Base-by-base conservation (phyloP, 2,888 invertebrate species). In the Encarsia formosa region DNA sequence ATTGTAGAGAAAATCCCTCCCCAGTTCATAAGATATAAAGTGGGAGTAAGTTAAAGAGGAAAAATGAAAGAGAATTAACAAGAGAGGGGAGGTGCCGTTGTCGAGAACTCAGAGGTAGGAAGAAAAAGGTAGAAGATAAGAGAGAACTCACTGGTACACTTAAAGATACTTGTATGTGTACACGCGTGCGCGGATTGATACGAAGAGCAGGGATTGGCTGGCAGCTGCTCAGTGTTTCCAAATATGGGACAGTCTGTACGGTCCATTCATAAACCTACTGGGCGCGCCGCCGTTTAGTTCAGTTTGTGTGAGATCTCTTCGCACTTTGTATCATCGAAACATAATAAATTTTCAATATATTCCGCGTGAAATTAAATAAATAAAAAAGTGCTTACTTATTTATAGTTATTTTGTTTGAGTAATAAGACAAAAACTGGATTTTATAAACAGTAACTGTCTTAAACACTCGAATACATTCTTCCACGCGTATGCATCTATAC, bases 241-340 rank as follows among this genome's bases (percentile, higher is more conserved):
- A 86, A 86, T 86, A 86, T 86, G 86, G 87, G 84, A 85, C 86
- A 85, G 83, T 70, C 71, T 73, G 80, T 75, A 77, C 77, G 76
- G 79, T 85, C 84, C 87, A 87, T 87, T 87, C 86, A 87, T 87
- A 87, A 87, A 86, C 86, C 81, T 81, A 81, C 80, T 77, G 76
- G 80, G 79, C 82, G 84, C 83, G 83, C 81, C 75, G 83, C 75
- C 79, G 79, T 66, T 67, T 66, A 65, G 68, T 70, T 72, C 82
- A 84, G 80, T 80, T 73, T 70, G 75, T 75, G 78, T 77, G 77
- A 70, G 73, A 70, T 73, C 72, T 73, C 74, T 73, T 74, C 72
- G 70, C 70, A 70, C 68, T 65, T 66, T 68, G 68, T 67, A 67
- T 66, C 66, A 66, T 64, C 65, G 61, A 61, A 59, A 62, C 59